phyloP scores from a whole-genome alignment of 2,113 vertebrate genomes.

The Tenebrosternarchus preto region DNA sequence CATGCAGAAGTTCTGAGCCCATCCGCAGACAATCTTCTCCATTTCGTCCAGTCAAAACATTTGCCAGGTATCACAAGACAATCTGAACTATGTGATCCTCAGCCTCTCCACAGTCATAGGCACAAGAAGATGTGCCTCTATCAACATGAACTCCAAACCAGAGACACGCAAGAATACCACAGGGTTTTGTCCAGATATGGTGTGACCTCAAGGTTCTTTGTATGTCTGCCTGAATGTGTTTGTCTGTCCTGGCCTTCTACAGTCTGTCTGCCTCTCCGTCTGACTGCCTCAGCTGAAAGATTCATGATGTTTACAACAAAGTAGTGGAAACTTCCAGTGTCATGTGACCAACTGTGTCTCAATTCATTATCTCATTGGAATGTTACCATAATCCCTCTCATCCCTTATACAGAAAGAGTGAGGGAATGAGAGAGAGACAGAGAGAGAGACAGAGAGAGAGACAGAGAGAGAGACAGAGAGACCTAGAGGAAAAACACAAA shows the following conservation, averaged over 20 bases:
- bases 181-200: constrained; percentile 18
- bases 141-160: constrained; percentile 16
- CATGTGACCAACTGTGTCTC: constrained; percentile 48
- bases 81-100: constrained; percentile 41
- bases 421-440: constrained; percentile 41
- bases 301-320: constrained; percentile 56
- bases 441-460: not conserved
- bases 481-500: not conserved
- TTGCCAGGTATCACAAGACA: constrained; percentile 31
- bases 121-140: constrained; percentile 41
- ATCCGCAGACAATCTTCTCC: constrained; percentile 32
- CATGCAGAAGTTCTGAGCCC: not conserved
- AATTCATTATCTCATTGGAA: constrained; percentile 53
- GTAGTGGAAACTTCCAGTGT: constrained; percentile 50
- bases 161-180: constrained; percentile 14
- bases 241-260: constrained; percentile 8
- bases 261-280: not conserved
- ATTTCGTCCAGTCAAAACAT: constrained; percentile 41
- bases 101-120: constrained; percentile 42
- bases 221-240: no score
- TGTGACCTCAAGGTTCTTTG: not conserved
- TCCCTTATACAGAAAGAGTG: constrained; percentile 33
- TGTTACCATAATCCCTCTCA: constrained; percentile 50
- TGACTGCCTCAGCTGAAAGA: constrained; percentile 42
- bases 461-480: constrained; percentile 11